These are phyloP conservation scores for Eurytoma adleriae DNA, from an alignment of 2,888 invertebrate species.

Conservation along the genomic window DNA sequence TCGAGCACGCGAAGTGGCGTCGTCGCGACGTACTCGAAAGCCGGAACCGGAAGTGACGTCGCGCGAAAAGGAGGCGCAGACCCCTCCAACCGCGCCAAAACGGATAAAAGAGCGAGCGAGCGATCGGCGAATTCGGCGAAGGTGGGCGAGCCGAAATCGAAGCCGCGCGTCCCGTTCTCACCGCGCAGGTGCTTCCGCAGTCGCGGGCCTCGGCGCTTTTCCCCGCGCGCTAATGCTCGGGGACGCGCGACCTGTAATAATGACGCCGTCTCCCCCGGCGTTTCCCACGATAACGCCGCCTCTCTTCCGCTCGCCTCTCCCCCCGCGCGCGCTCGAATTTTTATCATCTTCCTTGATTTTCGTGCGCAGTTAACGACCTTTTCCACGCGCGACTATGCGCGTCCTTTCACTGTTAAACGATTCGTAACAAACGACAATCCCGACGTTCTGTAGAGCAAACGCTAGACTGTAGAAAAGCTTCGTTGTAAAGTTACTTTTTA, in stretches of 20 bases:
- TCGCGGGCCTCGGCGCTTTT: neutral
- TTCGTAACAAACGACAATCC: too few relatives aligned
- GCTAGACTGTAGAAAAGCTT: too few relatives aligned
- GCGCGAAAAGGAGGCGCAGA: neutral
- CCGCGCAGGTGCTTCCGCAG: conserved; percentile 45
- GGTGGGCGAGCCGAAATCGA: too few relatives aligned
- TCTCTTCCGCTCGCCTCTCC: conserved; percentile 12
- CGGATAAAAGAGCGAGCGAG: neutral
- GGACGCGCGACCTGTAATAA: conserved; percentile 9
- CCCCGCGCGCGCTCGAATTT: neutral
- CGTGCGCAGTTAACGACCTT: neutral
- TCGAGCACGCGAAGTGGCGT: neutral
- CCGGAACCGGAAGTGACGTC: conserved; percentile 43
- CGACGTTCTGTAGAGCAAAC: too few relatives aligned
- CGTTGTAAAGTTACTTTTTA: too few relatives aligned
- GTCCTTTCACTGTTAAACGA: too few relatives aligned
- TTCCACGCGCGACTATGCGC: neutral
- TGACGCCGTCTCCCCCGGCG: neutral
- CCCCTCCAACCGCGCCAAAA: neutral
- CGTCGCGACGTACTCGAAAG: neutral
- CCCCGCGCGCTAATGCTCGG: conserved; percentile 9
- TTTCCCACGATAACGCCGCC: conserved; percentile 54
- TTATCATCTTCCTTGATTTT: neutral
- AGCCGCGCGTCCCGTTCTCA: conserved; percentile 41
- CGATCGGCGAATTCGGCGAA: neutral